These are phyloP conservation scores for Seladonia tumulorum DNA, from an alignment of 2,888 invertebrate species.

Conservation along the genomic window DNA sequence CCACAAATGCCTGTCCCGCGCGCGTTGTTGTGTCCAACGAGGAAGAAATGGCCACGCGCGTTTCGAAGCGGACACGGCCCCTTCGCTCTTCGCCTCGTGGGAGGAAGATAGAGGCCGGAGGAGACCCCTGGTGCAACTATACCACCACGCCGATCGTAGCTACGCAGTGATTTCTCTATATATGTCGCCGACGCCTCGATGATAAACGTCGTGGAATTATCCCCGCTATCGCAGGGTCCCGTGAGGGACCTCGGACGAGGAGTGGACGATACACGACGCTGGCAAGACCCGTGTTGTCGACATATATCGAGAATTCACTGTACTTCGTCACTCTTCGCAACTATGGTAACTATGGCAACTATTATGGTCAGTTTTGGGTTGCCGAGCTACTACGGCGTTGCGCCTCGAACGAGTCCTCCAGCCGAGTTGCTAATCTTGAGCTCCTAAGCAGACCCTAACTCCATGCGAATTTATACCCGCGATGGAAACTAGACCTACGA, in stretches of 20 bases:
- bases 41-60: constrained; percentile 43
- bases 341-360: not conserved
- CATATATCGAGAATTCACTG: too few relatives aligned
- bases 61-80: constrained; percentile 34
- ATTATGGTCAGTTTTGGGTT: not conserved
- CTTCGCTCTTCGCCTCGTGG: not conserved
- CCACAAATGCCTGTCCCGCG: constrained; percentile 44
- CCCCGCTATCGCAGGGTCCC: too few relatives aligned
- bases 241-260: too few relatives aligned
- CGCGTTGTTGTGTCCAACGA: constrained; percentile 17
- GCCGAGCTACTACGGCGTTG: not conserved
- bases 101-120: not conserved
- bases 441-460: not conserved
- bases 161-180: not conserved
- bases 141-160: not conserved
- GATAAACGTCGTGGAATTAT: too few relatives aligned
- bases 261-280: too few relatives aligned
- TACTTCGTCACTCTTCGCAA: not conserved
- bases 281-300: too few relatives aligned
- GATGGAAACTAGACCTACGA: not conserved
- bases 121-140: not conserved
- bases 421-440: not conserved
- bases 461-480: not conserved
- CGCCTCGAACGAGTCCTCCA: not conserved
- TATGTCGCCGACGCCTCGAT: too few relatives aligned